Base-by-base conservation (phyloP, 2,888 invertebrate genomes). In the Dryadula phaetusa region DNA sequence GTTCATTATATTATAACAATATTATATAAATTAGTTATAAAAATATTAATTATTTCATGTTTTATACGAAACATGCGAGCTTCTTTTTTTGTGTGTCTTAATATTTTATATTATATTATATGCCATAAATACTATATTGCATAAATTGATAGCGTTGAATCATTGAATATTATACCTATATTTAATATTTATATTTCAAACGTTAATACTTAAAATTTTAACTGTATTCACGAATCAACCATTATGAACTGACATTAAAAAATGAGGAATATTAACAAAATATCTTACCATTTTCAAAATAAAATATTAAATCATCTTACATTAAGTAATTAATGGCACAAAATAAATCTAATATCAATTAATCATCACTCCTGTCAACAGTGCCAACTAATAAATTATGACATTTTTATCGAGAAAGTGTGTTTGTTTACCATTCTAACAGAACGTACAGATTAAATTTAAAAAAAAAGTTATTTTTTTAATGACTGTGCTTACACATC, bases 51-150 rank as follows among this genome's bases (percentile, higher is more conserved):
- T 28, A 32, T 25, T 47, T 25, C 12, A 64, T 44, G 46, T 46
- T 42, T 58, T 58, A 56, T 58, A 47, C 28, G 47, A 58, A 47
- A 25, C 56, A 37, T 40, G 44, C 22, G 32, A 47, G 56, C 46
- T 54, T 64, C n/a, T 56, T 22, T 22, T 46, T 34, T 56, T 64
- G 16, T 37, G 37, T 22, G n/a, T 58, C 18, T 40, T 14, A 28
- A 58, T 42, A 58, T 58, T 58, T 58, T 25, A 58, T 58, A n/a
- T 22, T 2, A 37, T 20, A 37, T 42, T 54, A 37, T 60, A 65
- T 37, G 14, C 28, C 14, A 18, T 52, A n/a, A 37, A 54, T 44
- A 40, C 14, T 20, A 20, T 4, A 54, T 14, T 54, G 34, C 16
- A 16, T 52, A 32, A 25, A 53, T 32, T 18, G 14, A 10, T 28